Evolutionary conservation across 2,797 vertebrate genomes (phyloP), one percentile per base, ranked within the genome.

Genomic region (Takifugu ocellatus): DNA sequence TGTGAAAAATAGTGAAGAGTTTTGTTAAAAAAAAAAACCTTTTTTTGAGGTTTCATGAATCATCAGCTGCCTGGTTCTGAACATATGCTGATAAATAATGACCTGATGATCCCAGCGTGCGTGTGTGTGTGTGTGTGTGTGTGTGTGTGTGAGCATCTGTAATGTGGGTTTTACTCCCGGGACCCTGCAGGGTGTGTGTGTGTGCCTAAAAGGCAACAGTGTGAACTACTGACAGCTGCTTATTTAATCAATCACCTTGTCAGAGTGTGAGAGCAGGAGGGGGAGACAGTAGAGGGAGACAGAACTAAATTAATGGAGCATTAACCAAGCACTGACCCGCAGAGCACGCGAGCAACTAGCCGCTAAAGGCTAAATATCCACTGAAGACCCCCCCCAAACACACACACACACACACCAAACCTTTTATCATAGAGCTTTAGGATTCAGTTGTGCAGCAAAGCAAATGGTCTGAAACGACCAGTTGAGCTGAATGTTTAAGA

Each of bases 271-370:
- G 27, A 26, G 49, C 15, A 25, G 21, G 24, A 48, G 21, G 3
- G n/a, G 16, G 46, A 25, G 46, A 48, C 46, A 48, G 46, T 25
- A 11, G 70, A 92, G 91, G 89, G 91, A 95, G 91, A 92, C 92
- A 75, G 88, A 92, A 96, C 94, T 95, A 97, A 98, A 99, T 98
- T 95, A 98, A 99, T 97, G 95, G 94, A 92, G 92, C 95, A 96
- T 99, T 97, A 97, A 93, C 94, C 95, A 97, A 92, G 92, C 93
- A 51, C 90, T 97, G 95, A 98, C 95, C 95, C 94, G 90, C 92
- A 91, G 93, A 96, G 93, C 90, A 90, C 92, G 92, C 90, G 91
- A 92, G 89, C 91, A 90, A 71, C 55, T 82, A 88, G 87, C 77
- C 25, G 16, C 50, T 52, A 56, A 5, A 72, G 77, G 82, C 83